Percentiles rank a stretch among this genome's conserved stretches.
Conservation (phyloP, 2,888 invertebrate species). For the Nezara viridula region DNA sequence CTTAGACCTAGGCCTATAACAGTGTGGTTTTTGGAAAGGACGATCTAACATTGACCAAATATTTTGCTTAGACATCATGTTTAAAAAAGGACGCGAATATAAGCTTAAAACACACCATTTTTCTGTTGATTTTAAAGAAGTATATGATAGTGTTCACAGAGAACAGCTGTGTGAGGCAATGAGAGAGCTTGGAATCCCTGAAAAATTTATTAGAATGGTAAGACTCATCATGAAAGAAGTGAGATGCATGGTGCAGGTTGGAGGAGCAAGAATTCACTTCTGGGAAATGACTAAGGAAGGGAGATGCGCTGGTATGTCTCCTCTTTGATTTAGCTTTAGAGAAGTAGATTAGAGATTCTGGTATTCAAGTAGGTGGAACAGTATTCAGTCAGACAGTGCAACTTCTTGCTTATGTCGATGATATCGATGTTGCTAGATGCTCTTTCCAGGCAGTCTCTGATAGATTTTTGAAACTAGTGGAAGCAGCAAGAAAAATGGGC, state of each 20-base stretch:
- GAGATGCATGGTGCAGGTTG: background rate
- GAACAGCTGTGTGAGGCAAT: background rate
- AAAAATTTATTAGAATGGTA: background rate
- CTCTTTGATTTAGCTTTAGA: background rate
- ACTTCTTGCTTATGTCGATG: too few relatives aligned
- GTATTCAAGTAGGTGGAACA: too few relatives aligned
- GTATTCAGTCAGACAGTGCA: background rate
- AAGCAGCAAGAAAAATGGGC: background rate
- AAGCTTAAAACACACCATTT: too few relatives aligned
- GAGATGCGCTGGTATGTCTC: background rate
- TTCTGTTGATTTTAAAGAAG: background rate
- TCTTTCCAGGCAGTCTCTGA: background rate
- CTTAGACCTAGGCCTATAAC: too few relatives aligned
- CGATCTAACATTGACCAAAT: too few relatives aligned
- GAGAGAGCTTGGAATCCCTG: background rate
- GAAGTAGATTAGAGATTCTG: background rate
- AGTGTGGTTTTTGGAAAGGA: too few relatives aligned
- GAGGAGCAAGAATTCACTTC: slow-evolving; percentile 8
- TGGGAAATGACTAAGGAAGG: background rate
- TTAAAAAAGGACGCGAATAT: too few relatives aligned
- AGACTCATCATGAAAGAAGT: background rate
- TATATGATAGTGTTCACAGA: background rate
- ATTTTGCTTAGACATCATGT: too few relatives aligned
- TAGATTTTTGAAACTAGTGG: background rate
- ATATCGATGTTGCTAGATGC: background rate